Evolutionary conservation across 2,797 vertebrate species (phyloP).

Genomic region (Yasuhikotakia modesta): DNA sequence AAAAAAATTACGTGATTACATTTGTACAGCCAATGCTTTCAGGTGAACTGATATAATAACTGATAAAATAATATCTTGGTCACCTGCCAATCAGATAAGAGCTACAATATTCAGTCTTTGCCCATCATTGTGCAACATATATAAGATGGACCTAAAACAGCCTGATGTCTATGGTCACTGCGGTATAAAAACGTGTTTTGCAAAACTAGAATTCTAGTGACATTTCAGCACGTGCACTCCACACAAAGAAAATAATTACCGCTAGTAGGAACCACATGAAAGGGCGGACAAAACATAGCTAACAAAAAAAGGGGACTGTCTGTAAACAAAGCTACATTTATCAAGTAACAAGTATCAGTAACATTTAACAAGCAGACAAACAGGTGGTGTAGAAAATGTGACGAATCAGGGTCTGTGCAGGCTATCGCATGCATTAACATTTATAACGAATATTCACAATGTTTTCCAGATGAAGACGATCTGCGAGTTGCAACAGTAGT

Average conservation of each 20-base stretch:
- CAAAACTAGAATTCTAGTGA: constrained; percentile 13
- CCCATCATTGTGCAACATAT: background rate
- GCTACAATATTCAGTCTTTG: background rate
- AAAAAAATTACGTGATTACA: background rate
- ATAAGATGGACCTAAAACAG: background rate
- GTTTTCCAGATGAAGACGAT: constrained; percentile 22
- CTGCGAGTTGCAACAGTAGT: constrained; percentile 15
- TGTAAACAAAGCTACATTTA: constrained; percentile 19
- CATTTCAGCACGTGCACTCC: background rate
- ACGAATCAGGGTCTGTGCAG: background rate
- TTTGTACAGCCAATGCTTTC: background rate
- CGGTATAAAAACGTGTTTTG: background rate
- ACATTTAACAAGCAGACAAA: constrained; percentile 11
- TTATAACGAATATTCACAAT: background rate
- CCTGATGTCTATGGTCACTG: background rate
- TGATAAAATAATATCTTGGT: too few relatives aligned
- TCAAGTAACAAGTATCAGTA: too few relatives aligned
- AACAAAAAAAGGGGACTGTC: background rate
- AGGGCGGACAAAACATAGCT: background rate
- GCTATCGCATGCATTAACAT: constrained; percentile 10
- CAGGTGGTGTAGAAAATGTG: constrained; percentile 23
- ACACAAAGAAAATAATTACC: constrained; percentile 2
- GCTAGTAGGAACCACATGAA: constrained; percentile 6
- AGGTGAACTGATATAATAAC: background rate
- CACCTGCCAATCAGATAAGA: background rate